Evolutionary conservation across 2,113 vertebrate species (phyloP).

Genomic region (Pterophyllum scalare): DNA sequence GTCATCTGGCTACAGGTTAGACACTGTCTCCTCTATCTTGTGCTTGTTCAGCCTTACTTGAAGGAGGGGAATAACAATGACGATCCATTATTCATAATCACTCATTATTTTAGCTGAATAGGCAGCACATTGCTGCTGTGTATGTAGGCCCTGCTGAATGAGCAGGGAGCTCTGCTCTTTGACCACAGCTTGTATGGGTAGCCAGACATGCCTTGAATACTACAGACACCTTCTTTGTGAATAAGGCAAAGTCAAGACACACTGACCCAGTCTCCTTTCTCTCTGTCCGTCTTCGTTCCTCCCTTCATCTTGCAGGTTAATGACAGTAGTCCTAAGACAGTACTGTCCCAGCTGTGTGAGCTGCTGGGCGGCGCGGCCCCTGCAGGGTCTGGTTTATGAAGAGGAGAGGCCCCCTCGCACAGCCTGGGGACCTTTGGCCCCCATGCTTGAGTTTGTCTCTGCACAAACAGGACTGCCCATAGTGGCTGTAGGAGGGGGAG

Average conservation of each 20-base stretch:
- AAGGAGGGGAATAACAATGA: constrained; percentile 62
- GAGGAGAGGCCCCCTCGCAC: constrained; percentile 86
- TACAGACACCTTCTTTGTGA: constrained; percentile 41
- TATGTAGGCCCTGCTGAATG: constrained; percentile 34
- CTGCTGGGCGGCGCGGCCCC: constrained; percentile 90
- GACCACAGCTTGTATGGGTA: constrained; percentile 43
- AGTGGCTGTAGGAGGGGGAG: constrained; percentile 92
- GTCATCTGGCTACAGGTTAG: constrained; percentile 89
- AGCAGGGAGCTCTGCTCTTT: constrained; percentile 41
- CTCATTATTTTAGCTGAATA: constrained; percentile 70
- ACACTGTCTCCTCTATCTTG: constrained; percentile 44
- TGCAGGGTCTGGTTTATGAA: constrained; percentile 95
- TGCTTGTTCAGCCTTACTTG: constrained; percentile 56
- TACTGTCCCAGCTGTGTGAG: constrained; percentile 94
- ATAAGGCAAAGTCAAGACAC: constrained; percentile 43
- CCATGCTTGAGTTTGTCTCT: constrained; percentile 95
- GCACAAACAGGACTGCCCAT: constrained; percentile 95
- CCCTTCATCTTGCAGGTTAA: constrained; percentile 83
- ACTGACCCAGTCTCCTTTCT: constrained; percentile 15
- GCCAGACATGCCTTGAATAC: constrained; percentile 34
- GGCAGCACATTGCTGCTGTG: constrained; percentile 41
- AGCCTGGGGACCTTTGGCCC: constrained; percentile 87
- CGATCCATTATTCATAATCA: constrained; percentile 65
- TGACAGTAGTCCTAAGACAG: constrained; percentile 92
- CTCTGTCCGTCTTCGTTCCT: constrained; percentile 7